A percentile compares a stretch with the other conserved stretches of the same genome.
These are phyloP conservation scores for Erebia aethiops DNA, from an alignment of 2,888 invertebrate species.

Conservation along the genomic window DNA sequence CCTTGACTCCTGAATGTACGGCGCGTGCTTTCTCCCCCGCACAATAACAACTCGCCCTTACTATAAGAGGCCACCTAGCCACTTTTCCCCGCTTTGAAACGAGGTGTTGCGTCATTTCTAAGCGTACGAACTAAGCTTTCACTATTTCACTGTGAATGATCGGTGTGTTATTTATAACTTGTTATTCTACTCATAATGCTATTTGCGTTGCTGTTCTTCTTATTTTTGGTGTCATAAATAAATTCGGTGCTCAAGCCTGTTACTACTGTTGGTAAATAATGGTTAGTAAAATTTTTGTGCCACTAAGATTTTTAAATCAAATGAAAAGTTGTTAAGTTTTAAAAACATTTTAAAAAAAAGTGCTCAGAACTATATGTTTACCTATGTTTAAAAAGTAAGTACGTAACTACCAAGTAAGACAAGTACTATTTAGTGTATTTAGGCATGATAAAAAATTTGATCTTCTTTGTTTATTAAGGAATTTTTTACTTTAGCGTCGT, in stretches of 20 bases:
- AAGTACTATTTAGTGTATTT: no score
- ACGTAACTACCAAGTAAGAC: no score
- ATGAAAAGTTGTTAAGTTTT: neutral
- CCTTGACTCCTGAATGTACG: constrained; percentile 59
- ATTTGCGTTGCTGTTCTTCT: neutral
- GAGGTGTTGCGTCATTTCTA: constrained; percentile 8
- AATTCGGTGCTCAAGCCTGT: no score
- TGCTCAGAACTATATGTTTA: neutral
- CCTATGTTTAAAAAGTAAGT: no score
- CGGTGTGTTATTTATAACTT: neutral
- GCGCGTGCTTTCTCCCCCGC: constrained; percentile 41
- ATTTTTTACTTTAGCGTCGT: neutral
- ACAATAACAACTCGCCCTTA: constrained; percentile 31
- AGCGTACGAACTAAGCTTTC: constrained; percentile 9
- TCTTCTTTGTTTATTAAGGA: no score
- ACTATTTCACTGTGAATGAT: neutral
- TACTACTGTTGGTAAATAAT: neutral
- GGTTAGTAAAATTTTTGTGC: neutral
- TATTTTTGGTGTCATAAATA: neutral
- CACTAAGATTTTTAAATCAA: neutral
- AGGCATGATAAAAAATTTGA: no score
- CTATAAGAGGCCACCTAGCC: constrained; percentile 22
- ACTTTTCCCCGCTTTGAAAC: constrained; percentile 22
- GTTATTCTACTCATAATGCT: neutral
- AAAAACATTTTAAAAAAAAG: neutral